These are phyloP conservation scores for Perizoma flavofasciatum DNA, from an alignment of 2,888 invertebrate species.

Conservation along the genomic window DNA sequence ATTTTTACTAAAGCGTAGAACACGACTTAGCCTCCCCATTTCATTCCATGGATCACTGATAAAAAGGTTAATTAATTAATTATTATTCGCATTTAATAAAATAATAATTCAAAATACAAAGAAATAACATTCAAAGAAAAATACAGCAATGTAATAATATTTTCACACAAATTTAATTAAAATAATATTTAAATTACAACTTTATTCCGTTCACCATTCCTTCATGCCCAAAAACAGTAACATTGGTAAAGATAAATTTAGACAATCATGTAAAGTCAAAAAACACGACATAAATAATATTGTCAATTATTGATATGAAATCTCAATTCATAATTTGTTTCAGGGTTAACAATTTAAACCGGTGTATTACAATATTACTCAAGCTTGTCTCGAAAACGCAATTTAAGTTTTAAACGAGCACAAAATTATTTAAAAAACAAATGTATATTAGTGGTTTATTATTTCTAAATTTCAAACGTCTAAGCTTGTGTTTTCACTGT, in stretches of 20 bases:
- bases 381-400: background rate
- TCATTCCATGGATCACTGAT: constrained; percentile 44
- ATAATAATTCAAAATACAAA: constrained; percentile 29
- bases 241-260: constrained; percentile 48
- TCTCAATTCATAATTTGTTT: constrained; percentile 1
- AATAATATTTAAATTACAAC: constrained; percentile 2
- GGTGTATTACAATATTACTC: background rate
- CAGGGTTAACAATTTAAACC: background rate
- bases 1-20: constrained; percentile 73
- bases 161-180: constrained; percentile 2
- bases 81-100: constrained; percentile 19
- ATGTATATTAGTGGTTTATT: too few relatives aligned
- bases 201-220: background rate
- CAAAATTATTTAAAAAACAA: too few relatives aligned
- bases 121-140: constrained; percentile 10
- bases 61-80: constrained; percentile 27
- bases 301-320: constrained; percentile 53
- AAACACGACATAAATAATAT: constrained; percentile 37
- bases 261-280: constrained; percentile 25
- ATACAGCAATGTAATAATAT: background rate
- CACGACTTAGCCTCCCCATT: constrained; percentile 59
- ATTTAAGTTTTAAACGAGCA: background rate
- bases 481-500: too few relatives aligned
- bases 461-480: too few relatives aligned
- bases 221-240: constrained; percentile 46